phyloP scores from a whole-genome alignment of 2,888 invertebrate genomes.

The Leptinotarsa juncta region DNA sequence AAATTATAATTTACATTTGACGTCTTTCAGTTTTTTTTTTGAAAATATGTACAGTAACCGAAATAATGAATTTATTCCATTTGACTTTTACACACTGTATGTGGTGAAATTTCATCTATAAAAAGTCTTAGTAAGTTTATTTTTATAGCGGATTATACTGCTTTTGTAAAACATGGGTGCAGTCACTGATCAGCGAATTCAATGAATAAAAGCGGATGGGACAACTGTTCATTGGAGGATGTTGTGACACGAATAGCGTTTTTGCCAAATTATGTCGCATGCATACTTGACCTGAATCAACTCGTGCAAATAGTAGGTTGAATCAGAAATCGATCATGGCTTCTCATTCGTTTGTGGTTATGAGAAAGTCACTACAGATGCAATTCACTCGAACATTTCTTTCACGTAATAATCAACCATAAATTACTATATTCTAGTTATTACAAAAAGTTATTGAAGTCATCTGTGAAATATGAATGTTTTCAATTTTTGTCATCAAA shows the following conservation, averaged over 20 bases:
- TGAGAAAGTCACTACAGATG: neutral
- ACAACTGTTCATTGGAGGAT: neutral
- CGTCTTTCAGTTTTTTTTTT: too few relatives aligned
- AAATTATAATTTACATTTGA: too few relatives aligned
- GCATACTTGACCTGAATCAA: slow-evolving; percentile 11
- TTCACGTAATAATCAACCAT: too few relatives aligned
- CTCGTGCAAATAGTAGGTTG: neutral
- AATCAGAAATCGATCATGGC: neutral
- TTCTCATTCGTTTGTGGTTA: neutral
- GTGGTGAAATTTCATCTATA: too few relatives aligned
- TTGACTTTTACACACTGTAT: too few relatives aligned
- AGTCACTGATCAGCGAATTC: slow-evolving; percentile 6
- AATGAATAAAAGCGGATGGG: neutral
- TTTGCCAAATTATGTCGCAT: neutral
- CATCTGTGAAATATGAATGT: too few relatives aligned
- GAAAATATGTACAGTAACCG: too few relatives aligned
- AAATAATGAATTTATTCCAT: too few relatives aligned
- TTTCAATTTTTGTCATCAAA: too few relatives aligned
- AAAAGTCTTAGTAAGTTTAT: too few relatives aligned
- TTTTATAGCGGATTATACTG: neutral
- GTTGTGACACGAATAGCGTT: neutral
- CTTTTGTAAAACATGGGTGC: neutral
- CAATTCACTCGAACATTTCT: neutral
- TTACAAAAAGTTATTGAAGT: too few relatives aligned
- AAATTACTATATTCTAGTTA: too few relatives aligned